phyloP scores from a whole-genome alignment of 2,797 vertebrate species.

The Danio jaintianensis region DNA sequence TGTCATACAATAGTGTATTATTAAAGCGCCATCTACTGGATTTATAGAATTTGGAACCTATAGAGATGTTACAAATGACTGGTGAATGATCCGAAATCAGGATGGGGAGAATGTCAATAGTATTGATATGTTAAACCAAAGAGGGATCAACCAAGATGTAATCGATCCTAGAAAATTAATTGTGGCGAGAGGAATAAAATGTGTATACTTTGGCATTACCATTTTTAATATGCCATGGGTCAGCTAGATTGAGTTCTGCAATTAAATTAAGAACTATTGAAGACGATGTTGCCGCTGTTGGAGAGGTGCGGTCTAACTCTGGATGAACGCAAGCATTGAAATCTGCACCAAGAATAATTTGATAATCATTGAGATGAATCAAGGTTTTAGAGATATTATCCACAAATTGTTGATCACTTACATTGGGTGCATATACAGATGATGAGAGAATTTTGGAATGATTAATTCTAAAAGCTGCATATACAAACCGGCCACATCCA shows the following conservation, averaged over 20 bases:
- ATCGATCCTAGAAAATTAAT: neutral
- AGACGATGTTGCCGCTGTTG: neutral
- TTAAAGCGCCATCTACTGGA: no score
- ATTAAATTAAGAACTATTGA: slow-evolving; percentile 4
- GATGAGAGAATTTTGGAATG: neutral
- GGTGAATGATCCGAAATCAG: slow-evolving; percentile 22
- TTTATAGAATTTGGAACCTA: no score
- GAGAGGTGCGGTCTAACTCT: neutral
- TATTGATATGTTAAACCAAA: no score
- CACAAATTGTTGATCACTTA: slow-evolving; percentile 2
- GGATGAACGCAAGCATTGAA: neutral
- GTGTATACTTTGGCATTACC: no score
- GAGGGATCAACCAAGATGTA: neutral
- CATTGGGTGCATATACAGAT: neutral
- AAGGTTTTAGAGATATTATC: neutral
- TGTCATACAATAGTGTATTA: no score
- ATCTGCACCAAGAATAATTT: neutral
- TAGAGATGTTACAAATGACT: neutral
- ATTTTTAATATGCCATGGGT: no score
- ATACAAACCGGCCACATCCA: neutral
- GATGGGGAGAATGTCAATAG: neutral
- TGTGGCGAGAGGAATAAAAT: slow-evolving; percentile 1
- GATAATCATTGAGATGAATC: neutral
- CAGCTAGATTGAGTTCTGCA: no score
- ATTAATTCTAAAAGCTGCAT: neutral